Evolutionary conservation across 2,888 invertebrate species (phyloP).

Genomic region (Desoria tigrina): DNA sequence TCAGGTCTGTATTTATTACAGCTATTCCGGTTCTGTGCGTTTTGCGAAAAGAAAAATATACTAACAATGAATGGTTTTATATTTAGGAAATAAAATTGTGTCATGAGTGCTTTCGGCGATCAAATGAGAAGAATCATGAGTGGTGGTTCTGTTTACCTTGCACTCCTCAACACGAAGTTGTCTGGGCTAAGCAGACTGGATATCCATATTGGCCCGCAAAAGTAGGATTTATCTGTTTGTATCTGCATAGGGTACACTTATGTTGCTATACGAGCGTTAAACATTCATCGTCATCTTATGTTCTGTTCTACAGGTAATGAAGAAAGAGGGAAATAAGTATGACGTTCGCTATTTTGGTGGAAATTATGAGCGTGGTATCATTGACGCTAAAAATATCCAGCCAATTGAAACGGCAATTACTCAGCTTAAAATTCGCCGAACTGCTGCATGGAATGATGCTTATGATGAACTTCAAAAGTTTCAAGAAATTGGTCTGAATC

Average conservation of each 20-base stretch:
- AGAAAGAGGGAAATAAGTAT: conserved; percentile 63
- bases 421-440: conserved; percentile 62
- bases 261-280: too few species aligned
- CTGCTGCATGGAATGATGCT: conserved; percentile 67
- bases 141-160: conserved; percentile 74
- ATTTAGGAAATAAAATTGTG: conserved; percentile 72
- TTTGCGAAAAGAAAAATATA: conserved; percentile 5
- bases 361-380: conserved; percentile 70
- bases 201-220: conserved; percentile 83
- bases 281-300: too few species aligned
- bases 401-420: conserved; percentile 61
- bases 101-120: conserved; percentile 75
- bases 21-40: background rate
- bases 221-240: conserved; percentile 55
- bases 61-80: background rate
- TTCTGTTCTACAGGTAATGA: conserved; percentile 59
- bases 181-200: conserved; percentile 78
- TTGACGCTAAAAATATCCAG: conserved; percentile 67
- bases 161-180: conserved; percentile 72
- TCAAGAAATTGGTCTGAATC: background rate
- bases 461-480: conserved; percentile 55
- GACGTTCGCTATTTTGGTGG: conserved; percentile 81
- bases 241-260: background rate
- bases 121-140: conserved; percentile 70
- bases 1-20: conserved; percentile 28